phyloP scores from a whole-genome alignment of 2,113 vertebrate genomes.

The Urocynchramus pylzowi region DNA sequence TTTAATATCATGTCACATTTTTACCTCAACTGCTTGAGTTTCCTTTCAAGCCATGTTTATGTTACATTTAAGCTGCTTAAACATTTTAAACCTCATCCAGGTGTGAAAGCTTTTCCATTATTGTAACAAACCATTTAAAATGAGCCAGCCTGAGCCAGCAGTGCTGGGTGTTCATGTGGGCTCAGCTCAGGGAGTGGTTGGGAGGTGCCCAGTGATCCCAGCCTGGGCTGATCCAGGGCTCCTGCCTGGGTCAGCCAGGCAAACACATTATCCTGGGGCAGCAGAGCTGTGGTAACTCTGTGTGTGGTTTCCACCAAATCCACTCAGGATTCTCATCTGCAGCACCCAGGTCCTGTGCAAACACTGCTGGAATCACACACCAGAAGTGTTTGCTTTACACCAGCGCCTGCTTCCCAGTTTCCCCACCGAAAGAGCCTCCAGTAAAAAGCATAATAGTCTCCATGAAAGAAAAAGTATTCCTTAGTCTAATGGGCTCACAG shows the following conservation, averaged over 20 bases:
- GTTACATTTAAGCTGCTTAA: neutral
- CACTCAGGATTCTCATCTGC: neutral
- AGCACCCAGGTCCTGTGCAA: neutral
- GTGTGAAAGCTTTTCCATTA: neutral
- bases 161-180: neutral
- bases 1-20: neutral
- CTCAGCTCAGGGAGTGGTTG: rapidly evolving
- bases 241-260: neutral
- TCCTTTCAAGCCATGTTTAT: neutral
- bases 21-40: neutral
- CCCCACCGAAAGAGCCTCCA: neutral
- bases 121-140: neutral
- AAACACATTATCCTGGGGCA: neutral
- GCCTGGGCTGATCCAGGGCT: neutral
- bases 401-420: neutral
- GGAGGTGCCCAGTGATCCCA: rapidly evolving
- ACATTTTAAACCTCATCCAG: neutral
- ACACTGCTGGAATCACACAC: neutral
- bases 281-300: neutral
- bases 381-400: neutral
- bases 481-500: neutral
- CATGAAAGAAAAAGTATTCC: rapidly evolving
- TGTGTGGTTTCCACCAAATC: neutral
- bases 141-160: neutral
- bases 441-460: neutral